These are phyloP conservation scores for Branchinecta lynchi DNA, from an alignment of 1,140 invertebrate species.

Conservation along the genomic window DNA sequence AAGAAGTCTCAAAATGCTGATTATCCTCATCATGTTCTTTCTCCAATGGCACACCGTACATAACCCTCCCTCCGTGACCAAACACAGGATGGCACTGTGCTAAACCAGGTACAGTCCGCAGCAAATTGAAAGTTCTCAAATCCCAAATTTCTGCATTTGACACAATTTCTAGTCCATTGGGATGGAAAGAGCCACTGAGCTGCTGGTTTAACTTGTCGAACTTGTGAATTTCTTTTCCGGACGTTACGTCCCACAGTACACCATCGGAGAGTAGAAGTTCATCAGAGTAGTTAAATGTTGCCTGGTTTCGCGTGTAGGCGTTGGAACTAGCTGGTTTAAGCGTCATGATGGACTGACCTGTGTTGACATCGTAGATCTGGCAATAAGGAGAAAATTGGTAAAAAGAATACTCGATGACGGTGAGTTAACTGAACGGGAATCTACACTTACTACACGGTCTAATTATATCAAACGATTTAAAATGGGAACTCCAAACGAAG, in stretches of 20 bases:
- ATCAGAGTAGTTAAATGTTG: conserved; percentile 84
- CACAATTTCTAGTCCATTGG: conserved; percentile 74
- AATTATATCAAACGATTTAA: too few species aligned
- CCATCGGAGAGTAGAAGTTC: conserved; percentile 88
- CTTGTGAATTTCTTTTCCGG: conserved; percentile 77
- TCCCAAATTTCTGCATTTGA: conserved; percentile 59
- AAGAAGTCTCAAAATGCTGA: conserved; percentile 61
- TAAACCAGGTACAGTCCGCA: conserved; percentile 79
- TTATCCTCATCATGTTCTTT: conserved; percentile 44
- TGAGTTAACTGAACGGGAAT: too few species aligned
- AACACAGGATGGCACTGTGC: conserved; percentile 70
- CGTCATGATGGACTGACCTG: conserved; percentile 52
- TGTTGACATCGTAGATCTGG: conserved; percentile 78
- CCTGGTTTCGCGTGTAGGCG: conserved; percentile 81
- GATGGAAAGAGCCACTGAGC: conserved; percentile 91
- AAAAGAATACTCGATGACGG: too few species aligned
- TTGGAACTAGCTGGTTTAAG: conserved; percentile 69
- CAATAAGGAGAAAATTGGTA: conserved; percentile 20
- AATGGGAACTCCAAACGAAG: too few species aligned
- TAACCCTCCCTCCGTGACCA: conserved; percentile 46
- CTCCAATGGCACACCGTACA: conserved; percentile 44
- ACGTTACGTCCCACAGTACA: conserved; percentile 84
- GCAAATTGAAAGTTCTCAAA: conserved; percentile 76
- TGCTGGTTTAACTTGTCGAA: conserved; percentile 94
- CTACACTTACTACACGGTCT: too few species aligned